Base-by-base conservation (phyloP, 1,140 invertebrate genomes). In the Drosophila kanapiae region DNA sequence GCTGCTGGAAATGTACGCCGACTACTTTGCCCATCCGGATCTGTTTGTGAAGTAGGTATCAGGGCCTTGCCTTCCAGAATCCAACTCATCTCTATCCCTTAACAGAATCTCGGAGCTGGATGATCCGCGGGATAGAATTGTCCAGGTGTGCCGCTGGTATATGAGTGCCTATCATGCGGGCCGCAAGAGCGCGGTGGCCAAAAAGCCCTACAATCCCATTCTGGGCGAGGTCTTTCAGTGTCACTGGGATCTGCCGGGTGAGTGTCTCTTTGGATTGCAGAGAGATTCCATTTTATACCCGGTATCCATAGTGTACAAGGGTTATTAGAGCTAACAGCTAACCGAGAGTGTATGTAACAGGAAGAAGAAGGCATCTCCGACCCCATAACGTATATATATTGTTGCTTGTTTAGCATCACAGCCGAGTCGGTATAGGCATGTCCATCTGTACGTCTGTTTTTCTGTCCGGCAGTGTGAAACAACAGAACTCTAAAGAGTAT, bases 121-220 rank as follows among this genome's bases (percentile, higher is more conserved):
- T 54, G 96, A 96, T 33, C 97, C 98, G 4, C 94, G 95, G 72
- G 98, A 99, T 60, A 95, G 98, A 57, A 99, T 99, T 96, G 95
- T 99, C 7, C 97, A 98, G 94, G 96, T 98, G 27, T 95, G 98
- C 0, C 94, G 95, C 78, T 99, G 98, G 98, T 99, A 99, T 93
- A 93, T 99, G 57, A 98, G 98, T 70, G 98, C 98, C 49, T 99
- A 99, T 94, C 98, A 99, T 94, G 98, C 98, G 27, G 98, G 98
- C 1, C 95, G 98, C 62, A 98, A 98, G 93, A 98, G 97, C 75
- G 95, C 97, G 35, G 97, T 99, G 3, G 97, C 98, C 58, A 99
- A 99, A 93, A 99, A 99, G 93, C 98, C 98, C 0, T 99, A 99
- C 93, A 99, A 99, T 94, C 98, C 98, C 8, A 97, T 99, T 71